Base-by-base conservation (phyloP, 1,140 invertebrate species). In the Anoplophora glabripennis region DNA sequence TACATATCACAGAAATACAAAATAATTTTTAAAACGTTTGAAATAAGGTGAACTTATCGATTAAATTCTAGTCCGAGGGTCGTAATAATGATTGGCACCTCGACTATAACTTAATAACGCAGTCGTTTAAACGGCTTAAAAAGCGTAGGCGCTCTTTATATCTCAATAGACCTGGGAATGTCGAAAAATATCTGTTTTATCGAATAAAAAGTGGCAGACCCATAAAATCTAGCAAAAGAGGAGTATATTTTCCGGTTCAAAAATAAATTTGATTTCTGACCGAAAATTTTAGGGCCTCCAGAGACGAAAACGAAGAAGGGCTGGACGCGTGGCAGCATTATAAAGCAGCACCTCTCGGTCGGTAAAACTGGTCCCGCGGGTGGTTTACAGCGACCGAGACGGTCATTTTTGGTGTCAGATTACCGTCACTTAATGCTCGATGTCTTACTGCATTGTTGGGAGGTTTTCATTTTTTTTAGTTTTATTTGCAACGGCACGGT, bases 361-460 rank as follows among this genome's bases (percentile, higher is more conserved):
- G 14, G 40, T 17, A 38, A n/a, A 38, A 33, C n/a, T 15, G 52
- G 52, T 54, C 21, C 18, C 21, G 17, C 10, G 52, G 14, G 36
- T 40, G n/a, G 52, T 42, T 42, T 17, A 28, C 52, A 54, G 12
- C 52, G 37, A 42, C 44, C 12, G 38, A 59, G 38, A 51, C 53
- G 56, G 66, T 59, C 64, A 68, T 68, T 61, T 68, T 58, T 49
- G 56, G 63, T 68, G 66, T 68, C 66, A 65, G 60, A 65, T 68
- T 68, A 68, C 66, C 55, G 60, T 68, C 63, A 65, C 55, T 68
- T 68, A 67, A 64, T 54, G 63, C 57, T 33, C 57, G 38, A 55
- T 65, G 58, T 68, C 65, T 64, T 68, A 44, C 44, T 44, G 53
- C 49, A 57, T 59, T 55, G 38, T 54, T 28, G 36, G 33, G 10